Base-by-base conservation (phyloP, 2,888 invertebrate species). In the Stegana nigrithorax region DNA sequence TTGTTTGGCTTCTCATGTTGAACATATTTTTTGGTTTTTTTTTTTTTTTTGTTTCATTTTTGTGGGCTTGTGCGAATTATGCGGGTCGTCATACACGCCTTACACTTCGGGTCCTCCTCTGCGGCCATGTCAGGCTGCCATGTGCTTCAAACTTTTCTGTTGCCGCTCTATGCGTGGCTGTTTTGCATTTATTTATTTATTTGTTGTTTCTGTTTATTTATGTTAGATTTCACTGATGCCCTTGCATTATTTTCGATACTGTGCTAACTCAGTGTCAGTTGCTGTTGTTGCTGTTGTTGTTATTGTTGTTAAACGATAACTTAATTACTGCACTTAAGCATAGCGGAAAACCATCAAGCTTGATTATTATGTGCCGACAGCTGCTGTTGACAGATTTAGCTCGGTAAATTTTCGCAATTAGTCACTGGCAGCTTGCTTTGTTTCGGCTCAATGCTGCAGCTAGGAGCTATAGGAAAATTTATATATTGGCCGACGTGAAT, bases 281-380 rank as follows among this genome's bases (percentile, higher is more conserved):
- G 64, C 21, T 51, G 56, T 64, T 64, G 60, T 42, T 66, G 42
- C 14, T 67, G 62, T 36, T 61, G 39, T 39, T 62, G 66, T 63
- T 67, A 66, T 63, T 60, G 61, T 62, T 60, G 59, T 63, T n/a
- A n/a, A n/a, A n/a, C n/a, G 78, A 60, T 67, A 63, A 62, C 61
- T 68, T 81, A 80, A 80, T 81, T 81, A 78, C 80, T 80, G 78
- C 71, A 81, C 81, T 80, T 73, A 69, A 68, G 73, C 70, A 70
- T 67, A 14, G 39, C 39, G 36, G 64, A 65, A 64, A 71, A 67
- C 69, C 71, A 69, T 60, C 65, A 71, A 73, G 65, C 58, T 67
- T 62, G 65, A 63, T 79, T 67, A 73, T 80, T 70, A 78, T 75
- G 77, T 80, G 76, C 63, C 66, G 80, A 77, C 67, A 63, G 68